These are phyloP conservation scores for Chaetophractus vellerosus DNA, from an alignment of 2,797 vertebrate genomes.

Conservation along the genomic window DNA sequence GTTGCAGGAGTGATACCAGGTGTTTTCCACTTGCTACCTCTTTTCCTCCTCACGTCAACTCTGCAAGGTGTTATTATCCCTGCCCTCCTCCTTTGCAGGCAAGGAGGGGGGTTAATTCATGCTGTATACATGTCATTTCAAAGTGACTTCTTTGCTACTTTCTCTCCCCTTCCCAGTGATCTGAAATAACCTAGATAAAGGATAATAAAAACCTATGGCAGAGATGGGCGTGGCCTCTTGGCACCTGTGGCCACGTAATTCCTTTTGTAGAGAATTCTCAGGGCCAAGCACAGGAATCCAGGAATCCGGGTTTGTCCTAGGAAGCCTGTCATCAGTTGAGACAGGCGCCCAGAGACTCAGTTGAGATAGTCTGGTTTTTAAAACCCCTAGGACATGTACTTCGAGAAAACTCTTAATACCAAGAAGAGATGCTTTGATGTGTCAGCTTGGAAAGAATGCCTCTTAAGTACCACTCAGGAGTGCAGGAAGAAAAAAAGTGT, in stretches of 20 bases:
- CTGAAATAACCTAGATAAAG: conserved; percentile 76
- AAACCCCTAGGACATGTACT: conserved; percentile 19
- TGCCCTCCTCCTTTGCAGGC: background rate
- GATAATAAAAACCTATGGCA: conserved; percentile 15
- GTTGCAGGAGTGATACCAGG: background rate
- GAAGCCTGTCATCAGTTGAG: background rate
- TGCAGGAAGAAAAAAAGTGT: background rate
- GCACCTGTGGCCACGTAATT: conserved; percentile 62
- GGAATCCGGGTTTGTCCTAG: background rate
- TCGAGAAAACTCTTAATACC: conserved; percentile 54
- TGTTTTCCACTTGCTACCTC: background rate
- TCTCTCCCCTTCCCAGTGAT: background rate
- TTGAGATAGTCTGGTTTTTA: conserved; percentile 28
- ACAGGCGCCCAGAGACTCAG: background rate
- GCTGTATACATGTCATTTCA: conserved; percentile 33
- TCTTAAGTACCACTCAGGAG: background rate
- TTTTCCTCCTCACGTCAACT: background rate
- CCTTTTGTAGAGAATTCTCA: background rate
- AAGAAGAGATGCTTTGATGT: conserved; percentile 52
- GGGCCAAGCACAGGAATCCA: conserved; percentile 12
- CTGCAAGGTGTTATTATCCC: background rate
- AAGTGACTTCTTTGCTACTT: conserved; percentile 52
- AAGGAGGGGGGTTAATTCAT: conserved; percentile 61
- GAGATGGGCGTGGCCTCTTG: background rate
- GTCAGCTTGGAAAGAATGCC: conserved; percentile 78